These are phyloP conservation scores for Hypotaenidia philippensis DNA, from an alignment of 2,797 vertebrate species.

Conservation along the genomic window DNA sequence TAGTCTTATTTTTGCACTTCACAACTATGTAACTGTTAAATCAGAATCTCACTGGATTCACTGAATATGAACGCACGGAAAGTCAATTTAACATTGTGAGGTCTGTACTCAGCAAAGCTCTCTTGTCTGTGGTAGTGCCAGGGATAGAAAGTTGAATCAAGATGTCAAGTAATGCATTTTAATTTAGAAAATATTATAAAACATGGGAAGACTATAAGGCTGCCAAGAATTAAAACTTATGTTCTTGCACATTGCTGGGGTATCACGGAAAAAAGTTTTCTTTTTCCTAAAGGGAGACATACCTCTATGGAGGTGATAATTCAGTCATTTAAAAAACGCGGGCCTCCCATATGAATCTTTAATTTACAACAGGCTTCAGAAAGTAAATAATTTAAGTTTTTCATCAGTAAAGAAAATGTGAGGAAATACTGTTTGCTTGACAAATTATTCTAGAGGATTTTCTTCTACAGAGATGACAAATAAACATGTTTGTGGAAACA, in stretches of 20 bases:
- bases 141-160: not conserved
- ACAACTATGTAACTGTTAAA: not conserved
- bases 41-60: not conserved
- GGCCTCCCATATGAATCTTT: not conserved
- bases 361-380: not conserved
- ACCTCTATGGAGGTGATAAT: not conserved
- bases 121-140: not conserved
- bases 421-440: not conserved
- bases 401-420: not conserved
- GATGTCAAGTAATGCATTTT: not conserved
- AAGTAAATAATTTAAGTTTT: not conserved
- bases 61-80: not conserved
- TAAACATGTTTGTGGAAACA: slow-evolving; percentile 1
- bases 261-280: not conserved
- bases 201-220: not conserved
- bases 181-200: not conserved
- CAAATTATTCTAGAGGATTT: not conserved
- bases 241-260: not conserved
- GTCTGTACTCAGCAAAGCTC: not conserved
- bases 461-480: not conserved
- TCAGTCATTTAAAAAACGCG: not conserved
- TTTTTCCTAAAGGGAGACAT: not conserved
- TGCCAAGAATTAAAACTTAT: not conserved
- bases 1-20: not conserved
- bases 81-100: not conserved